Evolutionary conservation across 2,888 invertebrate species (phyloP), one percentile per base, ranked within the genome.

Genomic region (Anticlea derivata): DNA sequence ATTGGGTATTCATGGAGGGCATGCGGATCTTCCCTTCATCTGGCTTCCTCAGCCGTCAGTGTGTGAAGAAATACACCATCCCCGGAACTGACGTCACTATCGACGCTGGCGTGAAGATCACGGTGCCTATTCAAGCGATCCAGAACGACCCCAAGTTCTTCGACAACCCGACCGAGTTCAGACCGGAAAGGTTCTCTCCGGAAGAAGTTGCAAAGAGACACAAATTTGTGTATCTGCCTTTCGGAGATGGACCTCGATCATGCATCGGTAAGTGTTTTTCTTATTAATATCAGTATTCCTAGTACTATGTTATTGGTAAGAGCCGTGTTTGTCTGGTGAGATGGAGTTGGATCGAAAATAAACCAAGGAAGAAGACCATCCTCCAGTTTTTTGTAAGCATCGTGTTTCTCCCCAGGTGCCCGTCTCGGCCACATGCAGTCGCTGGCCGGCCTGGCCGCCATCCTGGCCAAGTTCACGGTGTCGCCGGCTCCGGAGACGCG

Each of bases 351-450:
- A n/a, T n/a, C n/a, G n/a, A n/a, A n/a, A n/a, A n/a, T n/a, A n/a
- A n/a, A n/a, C n/a, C n/a, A n/a, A n/a, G n/a, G n/a, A n/a, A n/a
- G n/a, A n/a, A n/a, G n/a, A n/a, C n/a, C n/a, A n/a, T n/a, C n/a
- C n/a, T n/a, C n/a, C n/a, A n/a, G n/a, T n/a, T n/a, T n/a, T n/a
- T n/a, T n/a, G n/a, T n/a, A n/a, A n/a, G n/a, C n/a, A 22, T 30
- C 7, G 17, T 17, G 35, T 7, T 24, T 48, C 22, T n/a, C 13
- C 37, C 5, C 73, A 84, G 84, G 82, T n/a, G 77, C 74, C 23
- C 78, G 84, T 0, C 46, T 84, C 37, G 84, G 85, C 0, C 56
- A 72, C 29, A 82, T 85, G 83, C 84, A 85, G 72, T 81, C 84
- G 7, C 66, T 83, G 60, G 81, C 84, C 0, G 84, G 84, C 1